Evolutionary conservation across 2,797 vertebrate genomes (phyloP).

Genomic region (Gastrophryne carolinensis): DNA sequence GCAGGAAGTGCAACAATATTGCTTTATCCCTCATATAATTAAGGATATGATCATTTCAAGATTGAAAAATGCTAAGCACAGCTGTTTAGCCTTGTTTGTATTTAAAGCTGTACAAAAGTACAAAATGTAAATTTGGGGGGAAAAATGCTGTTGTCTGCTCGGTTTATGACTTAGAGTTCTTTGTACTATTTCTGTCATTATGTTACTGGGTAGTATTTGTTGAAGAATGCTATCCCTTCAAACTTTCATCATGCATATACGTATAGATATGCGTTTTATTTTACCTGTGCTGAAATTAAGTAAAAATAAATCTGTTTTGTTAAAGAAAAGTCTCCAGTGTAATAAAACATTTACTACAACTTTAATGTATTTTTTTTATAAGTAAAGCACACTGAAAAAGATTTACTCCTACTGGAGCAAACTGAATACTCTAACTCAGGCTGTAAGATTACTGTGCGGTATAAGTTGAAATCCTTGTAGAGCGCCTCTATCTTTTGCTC

Average conservation of each 20-base stretch:
- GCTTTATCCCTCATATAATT: constrained; percentile 43
- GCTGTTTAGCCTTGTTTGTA: constrained; percentile 48
- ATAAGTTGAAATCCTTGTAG: too few species aligned
- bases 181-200: constrained; percentile 50
- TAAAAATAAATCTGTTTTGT: constrained; percentile 46
- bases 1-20: constrained; percentile 31
- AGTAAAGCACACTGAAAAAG: too few species aligned
- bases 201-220: constrained; percentile 48
- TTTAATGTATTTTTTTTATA: too few species aligned
- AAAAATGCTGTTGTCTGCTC: constrained; percentile 51
- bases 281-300: constrained; percentile 42
- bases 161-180: constrained; percentile 47
- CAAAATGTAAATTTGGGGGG: constrained; percentile 47
- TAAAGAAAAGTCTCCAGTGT: too few species aligned
- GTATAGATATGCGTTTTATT: constrained; percentile 52
- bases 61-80: constrained; percentile 29
- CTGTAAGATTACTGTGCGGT: too few species aligned
- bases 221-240: constrained; percentile 46
- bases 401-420: too few species aligned
- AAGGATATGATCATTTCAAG: constrained; percentile 35
- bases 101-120: constrained; percentile 43
- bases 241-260: constrained; percentile 42
- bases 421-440: too few species aligned
- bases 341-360: too few species aligned
- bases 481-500: too few species aligned